phyloP scores from a whole-genome alignment of 2,888 invertebrate genomes.

The Perizoma affinitatum region DNA sequence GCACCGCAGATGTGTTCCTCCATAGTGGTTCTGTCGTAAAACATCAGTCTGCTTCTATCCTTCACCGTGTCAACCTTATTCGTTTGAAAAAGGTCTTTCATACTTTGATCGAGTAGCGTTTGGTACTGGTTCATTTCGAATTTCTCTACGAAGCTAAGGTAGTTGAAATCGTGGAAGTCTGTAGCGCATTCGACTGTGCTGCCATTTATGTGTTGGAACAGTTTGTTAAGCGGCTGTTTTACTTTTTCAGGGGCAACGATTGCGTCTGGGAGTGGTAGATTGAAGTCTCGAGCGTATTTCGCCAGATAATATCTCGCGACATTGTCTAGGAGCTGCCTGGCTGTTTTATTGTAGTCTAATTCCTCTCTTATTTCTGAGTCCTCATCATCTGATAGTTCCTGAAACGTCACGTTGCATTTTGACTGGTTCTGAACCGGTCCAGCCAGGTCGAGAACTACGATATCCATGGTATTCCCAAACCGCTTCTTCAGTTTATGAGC shows the following conservation, averaged over 20 bases:
- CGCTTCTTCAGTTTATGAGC: conserved; percentile 73
- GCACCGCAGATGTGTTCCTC: conserved; percentile 64
- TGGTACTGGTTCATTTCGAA: conserved; percentile 76
- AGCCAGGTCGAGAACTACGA: conserved; percentile 67
- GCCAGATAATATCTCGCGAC: conserved; percentile 59
- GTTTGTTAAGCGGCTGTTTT: conserved; percentile 53
- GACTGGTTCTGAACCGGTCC: conserved; percentile 40
- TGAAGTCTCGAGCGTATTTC: conserved; percentile 62
- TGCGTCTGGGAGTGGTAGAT: conserved; percentile 61
- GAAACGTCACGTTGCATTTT: conserved; percentile 63
- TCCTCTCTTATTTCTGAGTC: conserved; percentile 7
- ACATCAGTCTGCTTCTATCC: conserved; percentile 53
- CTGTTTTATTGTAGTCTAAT: conserved; percentile 33
- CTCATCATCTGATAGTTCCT: conserved; percentile 34
- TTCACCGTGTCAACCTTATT: conserved; percentile 37
- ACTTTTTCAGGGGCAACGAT: conserved; percentile 54
- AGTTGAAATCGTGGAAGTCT: conserved; percentile 67
- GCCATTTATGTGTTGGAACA: conserved; percentile 69
- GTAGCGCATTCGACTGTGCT: conserved; percentile 52
- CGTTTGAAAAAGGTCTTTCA: conserved; percentile 62
- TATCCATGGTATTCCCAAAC: conserved; percentile 71
- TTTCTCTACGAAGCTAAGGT: conserved; percentile 62
- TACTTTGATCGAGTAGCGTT: conserved; percentile 57
- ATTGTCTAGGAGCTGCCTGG: conserved; percentile 49
- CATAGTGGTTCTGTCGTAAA: conserved; percentile 73